phyloP scores from a whole-genome alignment of 2,888 invertebrate species.

The Trichopoda pennipes region DNA sequence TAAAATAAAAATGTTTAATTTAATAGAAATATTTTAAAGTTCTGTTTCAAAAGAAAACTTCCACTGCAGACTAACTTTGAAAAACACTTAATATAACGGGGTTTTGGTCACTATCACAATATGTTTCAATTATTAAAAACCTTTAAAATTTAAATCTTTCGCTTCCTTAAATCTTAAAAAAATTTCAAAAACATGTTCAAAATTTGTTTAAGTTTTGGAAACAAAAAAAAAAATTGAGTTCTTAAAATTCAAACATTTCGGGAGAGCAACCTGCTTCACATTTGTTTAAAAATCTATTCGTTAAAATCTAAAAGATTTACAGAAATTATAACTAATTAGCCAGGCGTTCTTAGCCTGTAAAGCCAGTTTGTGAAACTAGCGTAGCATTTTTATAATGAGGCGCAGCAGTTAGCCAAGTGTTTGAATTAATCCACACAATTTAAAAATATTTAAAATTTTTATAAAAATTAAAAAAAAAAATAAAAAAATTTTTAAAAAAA shows the following conservation, averaged over 20 bases:
- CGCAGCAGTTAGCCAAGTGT: conserved; percentile 17
- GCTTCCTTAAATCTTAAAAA: not conserved
- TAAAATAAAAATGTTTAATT: not conserved
- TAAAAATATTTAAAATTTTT: conserved; percentile 51
- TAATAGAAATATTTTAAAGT: conserved; percentile 35
- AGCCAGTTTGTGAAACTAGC: conserved; percentile 60
- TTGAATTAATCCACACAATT: conserved; percentile 21
- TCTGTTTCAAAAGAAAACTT: conserved; percentile 70
- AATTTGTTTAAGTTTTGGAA: not conserved
- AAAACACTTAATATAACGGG: conserved; percentile 43
- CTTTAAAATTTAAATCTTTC: conserved; percentile 23
- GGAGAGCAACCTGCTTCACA: not conserved
- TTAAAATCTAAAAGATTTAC: conserved; percentile 33
- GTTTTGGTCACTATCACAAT: conserved; percentile 23
- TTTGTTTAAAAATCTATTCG: not conserved
- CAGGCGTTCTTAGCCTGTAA: conserved; percentile 64
- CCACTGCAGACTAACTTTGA: not conserved
- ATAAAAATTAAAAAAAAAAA: conserved; percentile 53
- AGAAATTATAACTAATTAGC: conserved; percentile 8
- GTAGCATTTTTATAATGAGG: conserved; percentile 36
- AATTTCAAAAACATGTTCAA: conserved; percentile 10
- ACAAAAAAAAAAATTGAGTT: conserved; percentile 12
- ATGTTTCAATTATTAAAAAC: conserved; percentile 17
- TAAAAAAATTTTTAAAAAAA: conserved; percentile 43
- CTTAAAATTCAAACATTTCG: conserved; percentile 22